Conservation (phyloP, 2,797 vertebrate genomes). For the Vipera ursinii region DNA sequence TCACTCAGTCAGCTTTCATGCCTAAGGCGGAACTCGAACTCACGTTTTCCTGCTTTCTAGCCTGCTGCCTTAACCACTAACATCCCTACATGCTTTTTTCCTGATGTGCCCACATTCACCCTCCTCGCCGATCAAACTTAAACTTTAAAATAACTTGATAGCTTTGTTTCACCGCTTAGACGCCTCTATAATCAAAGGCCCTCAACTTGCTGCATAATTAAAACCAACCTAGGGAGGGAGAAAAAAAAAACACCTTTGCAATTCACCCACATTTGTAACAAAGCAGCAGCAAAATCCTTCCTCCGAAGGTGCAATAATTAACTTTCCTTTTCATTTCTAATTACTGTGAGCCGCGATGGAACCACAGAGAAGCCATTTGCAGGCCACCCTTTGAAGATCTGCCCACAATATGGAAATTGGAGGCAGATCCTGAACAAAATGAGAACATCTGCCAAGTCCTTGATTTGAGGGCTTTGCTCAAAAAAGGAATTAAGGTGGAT, state of each 20-base stretch:
- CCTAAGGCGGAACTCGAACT: too few relatives aligned
- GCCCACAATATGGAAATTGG: neutral
- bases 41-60: too few relatives aligned
- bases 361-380: neutral
- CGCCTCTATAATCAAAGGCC: neutral
- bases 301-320: constrained; percentile 5
- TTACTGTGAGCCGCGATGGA: neutral
- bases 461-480: neutral
- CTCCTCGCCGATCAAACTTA: neutral
- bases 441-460: neutral
- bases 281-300: neutral
- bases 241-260: neutral
- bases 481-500: neutral
- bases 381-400: neutral
- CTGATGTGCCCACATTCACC: neutral
- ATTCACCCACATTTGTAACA: neutral
- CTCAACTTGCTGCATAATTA: neutral
- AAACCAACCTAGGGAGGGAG: neutral
- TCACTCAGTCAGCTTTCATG: too few relatives aligned
- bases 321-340: constrained; percentile 2
- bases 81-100: neutral
- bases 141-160: neutral
- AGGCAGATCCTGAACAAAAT: neutral
- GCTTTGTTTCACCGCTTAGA: neutral
- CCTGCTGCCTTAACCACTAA: too few relatives aligned